phyloP scores from a whole-genome alignment of 2,888 invertebrate genomes.

The Lissonota sp. region DNA sequence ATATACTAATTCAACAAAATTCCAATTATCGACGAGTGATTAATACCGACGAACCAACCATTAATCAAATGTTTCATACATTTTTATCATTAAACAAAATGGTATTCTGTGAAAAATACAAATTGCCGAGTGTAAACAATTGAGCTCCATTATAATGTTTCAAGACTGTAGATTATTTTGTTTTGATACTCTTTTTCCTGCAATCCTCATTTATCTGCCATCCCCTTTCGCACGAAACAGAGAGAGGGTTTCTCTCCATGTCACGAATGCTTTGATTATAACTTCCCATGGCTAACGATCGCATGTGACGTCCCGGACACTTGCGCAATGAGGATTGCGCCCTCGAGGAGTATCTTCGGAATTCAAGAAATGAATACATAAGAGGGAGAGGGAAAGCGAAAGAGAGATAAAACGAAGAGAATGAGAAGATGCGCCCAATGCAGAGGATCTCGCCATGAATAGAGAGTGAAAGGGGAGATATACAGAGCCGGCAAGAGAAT shows the following conservation, averaged over 20 bases:
- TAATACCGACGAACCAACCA: too few relatives aligned
- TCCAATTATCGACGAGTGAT: too few relatives aligned
- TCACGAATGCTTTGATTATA: constrained; percentile 13
- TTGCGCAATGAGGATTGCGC: constrained; percentile 39
- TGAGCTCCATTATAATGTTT: constrained; percentile 16
- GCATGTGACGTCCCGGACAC: constrained; percentile 15
- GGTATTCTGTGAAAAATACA: too few relatives aligned
- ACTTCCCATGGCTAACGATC: constrained; percentile 19
- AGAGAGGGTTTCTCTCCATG: constrained; percentile 35
- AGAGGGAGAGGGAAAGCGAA: neutral
- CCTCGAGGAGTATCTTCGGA: constrained; percentile 24
- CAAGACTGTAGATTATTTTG: constrained; percentile 5
- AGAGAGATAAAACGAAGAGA: constrained; percentile 33
- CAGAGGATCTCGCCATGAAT: constrained; percentile 31
- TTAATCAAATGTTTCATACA: too few relatives aligned
- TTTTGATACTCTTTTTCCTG: constrained; percentile 5
- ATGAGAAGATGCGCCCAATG: constrained; percentile 27
- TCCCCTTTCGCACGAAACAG: too few relatives aligned
- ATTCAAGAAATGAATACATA: constrained; percentile 16
- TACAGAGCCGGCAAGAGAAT: constrained; percentile 9
- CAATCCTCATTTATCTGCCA: neutral
- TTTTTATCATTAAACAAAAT: too few relatives aligned
- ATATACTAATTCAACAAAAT: too few relatives aligned
- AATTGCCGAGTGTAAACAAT: neutral
- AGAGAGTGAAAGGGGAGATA: constrained; percentile 10